A percentile compares a stretch with the other conserved stretches of the same genome.
These are phyloP conservation scores for Phoxinus dragarum DNA, from an alignment of 2,797 vertebrate genomes.

Conservation along the genomic window DNA sequence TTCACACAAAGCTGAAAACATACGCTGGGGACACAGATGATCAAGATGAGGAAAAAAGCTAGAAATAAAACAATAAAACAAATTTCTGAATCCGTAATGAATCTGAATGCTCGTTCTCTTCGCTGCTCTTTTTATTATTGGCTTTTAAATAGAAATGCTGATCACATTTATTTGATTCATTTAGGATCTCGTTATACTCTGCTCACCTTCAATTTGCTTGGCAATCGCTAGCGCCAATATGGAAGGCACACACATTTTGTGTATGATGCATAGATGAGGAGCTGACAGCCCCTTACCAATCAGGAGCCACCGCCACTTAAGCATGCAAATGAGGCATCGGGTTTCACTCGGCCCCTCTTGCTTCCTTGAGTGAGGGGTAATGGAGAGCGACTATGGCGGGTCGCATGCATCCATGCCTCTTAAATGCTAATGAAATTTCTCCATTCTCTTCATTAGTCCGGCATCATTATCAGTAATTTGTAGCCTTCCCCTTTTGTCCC, in stretches of 20 bases:
- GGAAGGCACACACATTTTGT: slow-evolving; percentile 85
- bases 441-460: slow-evolving; percentile 90
- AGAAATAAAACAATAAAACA: neutral
- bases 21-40: neutral
- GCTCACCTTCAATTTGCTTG: slow-evolving; percentile 52
- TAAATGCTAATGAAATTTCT: slow-evolving; percentile 99
- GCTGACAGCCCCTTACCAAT: slow-evolving; percentile 85
- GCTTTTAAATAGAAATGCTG: slow-evolving; percentile 83
- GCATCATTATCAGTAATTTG: slow-evolving; percentile 94
- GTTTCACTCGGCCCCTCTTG: slow-evolving; percentile 80
- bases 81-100: neutral
- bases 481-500: slow-evolving; percentile 86
- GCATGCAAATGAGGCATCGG: slow-evolving; percentile 93
- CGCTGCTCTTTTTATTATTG: slow-evolving; percentile 79
- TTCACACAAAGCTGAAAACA: slow-evolving; percentile 3
- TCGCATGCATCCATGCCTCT: slow-evolving; percentile 96
- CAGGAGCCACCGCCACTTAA: slow-evolving; percentile 91
- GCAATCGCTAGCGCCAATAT: slow-evolving; percentile 83
- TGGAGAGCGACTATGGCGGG: slow-evolving; percentile 91
- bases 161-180: slow-evolving; percentile 67
- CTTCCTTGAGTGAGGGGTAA: slow-evolving; percentile 90
- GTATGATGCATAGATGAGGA: slow-evolving; percentile 91
- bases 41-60: neutral
- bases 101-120: slow-evolving; percentile 56
- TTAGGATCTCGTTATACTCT: slow-evolving; percentile 65